Percentiles rank a stretch among this genome's conserved stretches.
Conservation (phyloP, 2,888 invertebrate species). For the Eurois occulta region DNA sequence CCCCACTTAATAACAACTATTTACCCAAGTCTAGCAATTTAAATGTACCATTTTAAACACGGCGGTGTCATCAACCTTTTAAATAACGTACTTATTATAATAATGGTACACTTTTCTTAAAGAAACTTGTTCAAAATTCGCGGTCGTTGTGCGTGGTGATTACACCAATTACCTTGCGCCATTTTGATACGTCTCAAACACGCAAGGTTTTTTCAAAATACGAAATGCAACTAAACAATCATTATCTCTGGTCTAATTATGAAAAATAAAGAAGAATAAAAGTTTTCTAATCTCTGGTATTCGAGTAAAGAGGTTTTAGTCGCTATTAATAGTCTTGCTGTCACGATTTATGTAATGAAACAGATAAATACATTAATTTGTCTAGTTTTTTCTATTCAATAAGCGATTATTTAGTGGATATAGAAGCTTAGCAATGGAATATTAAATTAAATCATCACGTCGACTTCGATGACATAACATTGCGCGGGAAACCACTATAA, state of each 20-base stretch:
- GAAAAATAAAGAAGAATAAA: slow-evolving; percentile 47
- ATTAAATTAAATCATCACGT: background rate
- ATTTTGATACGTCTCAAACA: slow-evolving; percentile 64
- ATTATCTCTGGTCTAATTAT: slow-evolving; percentile 50
- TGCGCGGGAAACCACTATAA: slow-evolving; percentile 25
- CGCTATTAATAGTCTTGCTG: slow-evolving; percentile 17
- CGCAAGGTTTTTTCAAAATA: slow-evolving; percentile 64
- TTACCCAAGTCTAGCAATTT: slow-evolving; percentile 46
- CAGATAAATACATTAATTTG: background rate
- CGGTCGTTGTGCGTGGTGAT: slow-evolving; percentile 52
- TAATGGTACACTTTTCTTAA: slow-evolving; percentile 64
- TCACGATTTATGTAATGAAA: background rate
- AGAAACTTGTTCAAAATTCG: slow-evolving; percentile 61
- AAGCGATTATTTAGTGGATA: background rate
- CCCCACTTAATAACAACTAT: slow-evolving; percentile 52
- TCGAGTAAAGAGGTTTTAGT: slow-evolving; percentile 33
- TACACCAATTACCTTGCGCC: slow-evolving; percentile 61
- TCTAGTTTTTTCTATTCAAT: slow-evolving; percentile 1
- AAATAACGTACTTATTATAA: slow-evolving; percentile 65
- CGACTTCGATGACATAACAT: slow-evolving; percentile 10
- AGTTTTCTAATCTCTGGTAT: slow-evolving; percentile 35
- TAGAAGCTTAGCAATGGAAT: background rate
- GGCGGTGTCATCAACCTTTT: slow-evolving; percentile 66
- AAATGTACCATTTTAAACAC: slow-evolving; percentile 47
- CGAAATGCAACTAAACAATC: slow-evolving; percentile 45